These are phyloP conservation scores for Tetramorium bicarinatum DNA, from an alignment of 2,888 invertebrate species.

Conservation along the genomic window DNA sequence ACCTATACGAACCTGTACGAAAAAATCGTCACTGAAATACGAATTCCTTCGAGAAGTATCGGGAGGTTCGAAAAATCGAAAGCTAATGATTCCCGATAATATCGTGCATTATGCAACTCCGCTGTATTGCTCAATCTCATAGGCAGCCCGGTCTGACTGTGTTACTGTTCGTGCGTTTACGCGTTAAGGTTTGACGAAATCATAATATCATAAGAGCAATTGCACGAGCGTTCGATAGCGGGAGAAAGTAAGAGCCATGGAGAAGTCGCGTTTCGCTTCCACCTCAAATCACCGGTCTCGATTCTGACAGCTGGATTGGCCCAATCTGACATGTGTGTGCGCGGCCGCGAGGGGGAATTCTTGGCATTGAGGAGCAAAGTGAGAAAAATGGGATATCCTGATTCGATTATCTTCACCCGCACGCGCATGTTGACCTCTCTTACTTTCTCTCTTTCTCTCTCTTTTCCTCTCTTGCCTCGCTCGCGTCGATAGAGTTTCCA, in stretches of 20 bases:
- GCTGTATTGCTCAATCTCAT: slow-evolving; percentile 17
- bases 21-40: not conserved
- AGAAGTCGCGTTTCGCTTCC: slow-evolving; percentile 5
- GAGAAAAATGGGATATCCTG: slow-evolving; percentile 63
- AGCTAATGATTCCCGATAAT: slow-evolving; percentile 20
- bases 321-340: slow-evolving; percentile 1
- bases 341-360: slow-evolving; percentile 55
- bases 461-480: not conserved
- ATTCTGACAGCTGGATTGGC: slow-evolving; percentile 12
- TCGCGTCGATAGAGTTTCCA: not conserved
- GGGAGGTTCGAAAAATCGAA: slow-evolving; percentile 10
- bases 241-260: slow-evolving; percentile 26
- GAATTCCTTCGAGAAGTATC: not conserved
- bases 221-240: not conserved
- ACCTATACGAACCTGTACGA: no score
- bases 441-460: not conserved
- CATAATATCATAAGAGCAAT: slow-evolving; percentile 24
- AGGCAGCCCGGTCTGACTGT: slow-evolving; percentile 2
- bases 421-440: slow-evolving; percentile 22
- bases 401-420: slow-evolving; percentile 52
- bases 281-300: slow-evolving; percentile 6
- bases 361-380: slow-evolving; percentile 59
- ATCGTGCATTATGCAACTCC: slow-evolving; percentile 32
- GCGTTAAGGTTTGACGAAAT: slow-evolving; percentile 32
- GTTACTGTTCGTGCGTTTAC: slow-evolving; percentile 2